Evolutionary conservation across 2,888 invertebrate genomes (phyloP).

Genomic region (Cerastis rubricosa): DNA sequence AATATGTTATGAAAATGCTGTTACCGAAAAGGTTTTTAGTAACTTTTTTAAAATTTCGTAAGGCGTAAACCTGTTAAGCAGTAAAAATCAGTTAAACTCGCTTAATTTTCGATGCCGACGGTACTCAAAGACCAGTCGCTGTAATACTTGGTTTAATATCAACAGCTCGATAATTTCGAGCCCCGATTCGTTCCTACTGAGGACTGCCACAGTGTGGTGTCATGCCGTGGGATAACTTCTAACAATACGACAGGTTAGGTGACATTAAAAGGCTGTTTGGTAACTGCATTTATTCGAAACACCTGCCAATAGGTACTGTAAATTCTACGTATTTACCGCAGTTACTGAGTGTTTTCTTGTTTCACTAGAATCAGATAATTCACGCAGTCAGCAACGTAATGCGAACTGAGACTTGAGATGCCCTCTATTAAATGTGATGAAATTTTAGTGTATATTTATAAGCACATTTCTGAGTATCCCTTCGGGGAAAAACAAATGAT

Average conservation of each 20-base stretch:
- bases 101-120: conserved; percentile 18
- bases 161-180: conserved; percentile 47
- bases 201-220: conserved; percentile 1
- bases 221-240: neutral
- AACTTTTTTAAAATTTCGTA: no score
- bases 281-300: neutral
- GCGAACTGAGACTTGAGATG: neutral
- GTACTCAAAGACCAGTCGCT: conserved; percentile 49
- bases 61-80: no score
- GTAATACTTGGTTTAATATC: conserved; percentile 48
- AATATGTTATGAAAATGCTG: no score
- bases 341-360: neutral
- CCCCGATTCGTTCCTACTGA: conserved; percentile 29
- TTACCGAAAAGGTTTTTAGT: no score
- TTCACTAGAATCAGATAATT: neutral
- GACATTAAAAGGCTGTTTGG: neutral
- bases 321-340: neutral
- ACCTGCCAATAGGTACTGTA: neutral
- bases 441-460: neutral
- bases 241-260: conserved; percentile 11
- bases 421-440: neutral
- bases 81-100: neutral
- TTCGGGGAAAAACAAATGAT: neutral
- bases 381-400: neutral
- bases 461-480: neutral